Base-by-base conservation (phyloP, 2,797 vertebrate species). In the Spea hammondii region DNA sequence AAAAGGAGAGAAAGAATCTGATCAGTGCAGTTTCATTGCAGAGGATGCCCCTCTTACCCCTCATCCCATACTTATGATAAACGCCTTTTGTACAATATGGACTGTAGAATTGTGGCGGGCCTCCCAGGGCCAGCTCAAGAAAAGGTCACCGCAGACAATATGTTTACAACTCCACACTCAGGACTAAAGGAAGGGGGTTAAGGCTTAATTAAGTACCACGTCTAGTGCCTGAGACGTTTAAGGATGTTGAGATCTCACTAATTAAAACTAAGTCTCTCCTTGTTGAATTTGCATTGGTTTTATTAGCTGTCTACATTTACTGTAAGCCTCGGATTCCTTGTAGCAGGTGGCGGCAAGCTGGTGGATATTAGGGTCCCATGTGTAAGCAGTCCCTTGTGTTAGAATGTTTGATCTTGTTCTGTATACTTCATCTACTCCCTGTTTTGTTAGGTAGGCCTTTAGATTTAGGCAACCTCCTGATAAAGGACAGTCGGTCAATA, bases 191-290 rank as follows among this genome's bases (percentile, higher is more conserved):
- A 86, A 82, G 86, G 85, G 88, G 85, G 84, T 83, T 88, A 89
- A 87, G 89, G 88, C 85, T 86, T 89, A 90, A 93, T 92, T 93
- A 93, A 91, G 90, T 89, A 87, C 85, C 90, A 81, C 85, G 82
- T 86, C 71, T 77, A 84, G 76, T 82, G 77, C 80, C 77, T 85
- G 82, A 84, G 83, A 80, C 87, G 83, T 87, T 87, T 87, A 90
- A 90, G 80, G 83, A 87, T 77, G 85, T 14, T 17, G 70, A 64
- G 74, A 69, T 82, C 65, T 73, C 48, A 54, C 55, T 82, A 72
- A 77, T 82, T 77, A 77, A 81, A 82, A 77, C 64, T 32, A 80
- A 81, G 69, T 54, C 79, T 67, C 54, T n/a, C 54, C 64, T 72
- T 48, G 53, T 82, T 69, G 55, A 77, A 82, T 82, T 77, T 77